Percentiles rank a stretch among this genome's conserved stretches.
Evolutionary conservation across 2,888 invertebrate species (phyloP).

Genomic region (Melieria picta): DNA sequence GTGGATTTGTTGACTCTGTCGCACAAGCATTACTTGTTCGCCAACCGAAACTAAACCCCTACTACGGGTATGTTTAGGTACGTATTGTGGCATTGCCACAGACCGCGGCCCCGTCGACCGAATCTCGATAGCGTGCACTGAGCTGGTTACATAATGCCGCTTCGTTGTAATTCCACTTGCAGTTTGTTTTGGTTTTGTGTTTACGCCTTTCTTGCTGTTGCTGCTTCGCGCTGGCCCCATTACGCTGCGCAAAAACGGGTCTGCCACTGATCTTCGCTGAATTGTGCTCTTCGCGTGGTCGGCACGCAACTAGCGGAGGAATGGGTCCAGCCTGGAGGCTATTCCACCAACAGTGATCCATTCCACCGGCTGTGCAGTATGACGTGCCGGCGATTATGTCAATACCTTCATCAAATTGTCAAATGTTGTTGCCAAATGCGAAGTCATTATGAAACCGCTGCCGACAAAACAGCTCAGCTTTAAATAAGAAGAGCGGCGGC

Average conservation of each 20-base stretch:
- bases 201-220: not conserved
- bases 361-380: not conserved
- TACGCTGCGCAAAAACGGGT: conserved; percentile 1
- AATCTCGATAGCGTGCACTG: too few relatives aligned
- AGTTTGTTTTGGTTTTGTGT: not conserved
- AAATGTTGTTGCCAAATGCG: conserved; percentile 12
- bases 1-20: too few relatives aligned
- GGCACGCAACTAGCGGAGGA: not conserved
- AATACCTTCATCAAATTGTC: not conserved
- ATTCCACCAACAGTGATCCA: not conserved
- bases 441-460: not conserved
- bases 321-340: too few relatives aligned
- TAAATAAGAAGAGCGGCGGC: not conserved
- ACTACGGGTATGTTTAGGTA: too few relatives aligned
- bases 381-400: not conserved
- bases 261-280: too few relatives aligned
- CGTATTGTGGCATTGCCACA: too few relatives aligned
- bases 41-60: too few relatives aligned
- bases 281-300: not conserved
- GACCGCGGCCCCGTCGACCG: too few relatives aligned
- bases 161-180: not conserved
- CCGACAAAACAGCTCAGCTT: not conserved
- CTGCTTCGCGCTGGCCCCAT: not conserved
- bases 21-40: too few relatives aligned
- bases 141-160: too few relatives aligned